Conservation (phyloP, 2,113 vertebrate species). For the Mesitornis unicolor region DNA sequence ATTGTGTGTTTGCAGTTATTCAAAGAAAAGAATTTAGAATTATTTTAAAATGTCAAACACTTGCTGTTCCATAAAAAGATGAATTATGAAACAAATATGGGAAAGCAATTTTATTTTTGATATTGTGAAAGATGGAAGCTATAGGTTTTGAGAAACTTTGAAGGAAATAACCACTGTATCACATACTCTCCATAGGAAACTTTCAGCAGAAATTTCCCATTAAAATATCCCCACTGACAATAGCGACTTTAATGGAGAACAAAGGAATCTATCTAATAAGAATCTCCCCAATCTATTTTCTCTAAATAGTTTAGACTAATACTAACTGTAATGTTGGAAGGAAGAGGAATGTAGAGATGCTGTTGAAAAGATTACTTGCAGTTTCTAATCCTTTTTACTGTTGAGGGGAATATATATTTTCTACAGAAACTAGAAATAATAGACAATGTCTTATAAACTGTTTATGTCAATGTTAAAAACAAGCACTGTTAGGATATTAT, state of each 20-base stretch:
- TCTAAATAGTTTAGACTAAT: neutral
- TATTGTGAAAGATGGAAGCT: neutral
- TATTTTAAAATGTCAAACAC: neutral
- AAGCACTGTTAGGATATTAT: neutral
- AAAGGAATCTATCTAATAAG: neutral
- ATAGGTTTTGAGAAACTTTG: neutral
- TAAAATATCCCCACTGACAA: neutral
- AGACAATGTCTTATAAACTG: neutral
- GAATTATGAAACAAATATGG: neutral
- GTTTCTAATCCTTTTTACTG: neutral
- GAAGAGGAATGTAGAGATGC: neutral
- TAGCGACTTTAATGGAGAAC: neutral
- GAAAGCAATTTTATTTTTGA: neutral
- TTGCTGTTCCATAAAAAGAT: neutral
- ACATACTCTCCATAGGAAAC: neutral
- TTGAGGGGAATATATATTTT: neutral
- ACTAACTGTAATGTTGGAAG: neutral
- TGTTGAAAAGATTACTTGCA: neutral
- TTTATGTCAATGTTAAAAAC: neutral
- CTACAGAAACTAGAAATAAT: neutral
- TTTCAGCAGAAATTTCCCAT: neutral
- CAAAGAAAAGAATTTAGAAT: neutral
- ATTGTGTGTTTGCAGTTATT: neutral
- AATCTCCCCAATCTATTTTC: neutral
- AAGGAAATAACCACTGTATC: neutral